Conservation (phyloP, 2,888 invertebrate genomes). For the Synergus gifuensis region DNA sequence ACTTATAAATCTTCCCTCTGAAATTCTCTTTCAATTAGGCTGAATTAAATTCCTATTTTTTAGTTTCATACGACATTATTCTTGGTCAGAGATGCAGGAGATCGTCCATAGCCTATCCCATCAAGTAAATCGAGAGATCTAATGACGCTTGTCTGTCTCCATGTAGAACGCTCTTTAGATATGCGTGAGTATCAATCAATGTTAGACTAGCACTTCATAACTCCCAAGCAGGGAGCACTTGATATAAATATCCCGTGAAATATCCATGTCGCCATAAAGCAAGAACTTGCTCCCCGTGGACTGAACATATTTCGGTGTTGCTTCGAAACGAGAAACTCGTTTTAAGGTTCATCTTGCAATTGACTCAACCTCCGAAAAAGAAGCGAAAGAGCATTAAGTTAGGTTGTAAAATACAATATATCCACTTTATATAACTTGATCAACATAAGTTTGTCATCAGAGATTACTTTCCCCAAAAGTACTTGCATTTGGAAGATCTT, state of each 20-base stretch:
- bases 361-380: not conserved
- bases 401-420: conserved; percentile 14
- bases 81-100: not conserved
- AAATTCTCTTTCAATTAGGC: not conserved
- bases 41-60: not conserved
- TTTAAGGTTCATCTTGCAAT: conserved; percentile 11
- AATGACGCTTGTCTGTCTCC: conserved; percentile 54
- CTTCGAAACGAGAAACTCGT: conserved; percentile 18
- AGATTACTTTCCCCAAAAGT: not conserved
- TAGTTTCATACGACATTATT: not conserved
- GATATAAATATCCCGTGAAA: conserved; percentile 55
- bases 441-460: not conserved
- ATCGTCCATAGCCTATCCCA: not conserved
- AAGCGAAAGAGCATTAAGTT: not conserved
- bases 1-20: too few relatives aligned
- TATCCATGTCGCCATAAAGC: conserved; percentile 51
- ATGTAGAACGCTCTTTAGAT: conserved; percentile 50
- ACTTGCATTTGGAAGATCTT: too few relatives aligned
- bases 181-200: conserved; percentile 50
- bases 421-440: not conserved
- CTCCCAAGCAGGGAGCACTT: conserved; percentile 24
- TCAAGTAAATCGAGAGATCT: not conserved
- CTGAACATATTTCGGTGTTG: conserved; percentile 46
- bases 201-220: conserved; percentile 46
- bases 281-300: conserved; percentile 42